Evolutionary conservation across 2,797 vertebrate genomes (phyloP).

Genomic region (Microchirus variegatus): DNA sequence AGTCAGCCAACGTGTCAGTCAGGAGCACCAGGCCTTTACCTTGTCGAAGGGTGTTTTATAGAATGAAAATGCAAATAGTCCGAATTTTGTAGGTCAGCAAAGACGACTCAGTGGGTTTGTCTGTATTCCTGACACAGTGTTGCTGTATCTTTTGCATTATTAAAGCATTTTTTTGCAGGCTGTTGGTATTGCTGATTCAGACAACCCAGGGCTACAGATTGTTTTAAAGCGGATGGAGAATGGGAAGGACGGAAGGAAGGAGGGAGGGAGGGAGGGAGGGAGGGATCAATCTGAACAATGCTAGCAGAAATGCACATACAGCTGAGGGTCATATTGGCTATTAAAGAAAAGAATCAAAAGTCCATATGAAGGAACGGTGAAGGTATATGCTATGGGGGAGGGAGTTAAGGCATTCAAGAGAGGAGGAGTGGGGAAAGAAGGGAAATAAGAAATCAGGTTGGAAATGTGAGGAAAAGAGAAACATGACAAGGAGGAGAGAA

Average conservation of each 20-base stretch:
- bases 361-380: not conserved
- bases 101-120: not conserved
- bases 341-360: not conserved
- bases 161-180: constrained; percentile 29
- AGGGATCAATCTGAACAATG: not conserved
- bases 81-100: not conserved
- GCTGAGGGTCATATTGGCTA: not conserved
- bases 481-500: not conserved
- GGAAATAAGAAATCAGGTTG: too few relatives aligned
- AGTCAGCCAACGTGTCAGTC: not conserved
- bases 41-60: constrained; percentile 12
- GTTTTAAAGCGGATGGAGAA: constrained; percentile 22
- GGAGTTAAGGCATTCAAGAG: not conserved
- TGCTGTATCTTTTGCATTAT: constrained; percentile 36
- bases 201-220: constrained; percentile 1
- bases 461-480: not conserved
- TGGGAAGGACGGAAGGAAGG: not conserved
- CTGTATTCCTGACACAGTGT: constrained; percentile 11
- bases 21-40: not conserved
- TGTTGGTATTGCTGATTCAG: constrained; percentile 29
- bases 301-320: constrained; percentile 3
- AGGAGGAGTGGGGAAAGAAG: too few relatives aligned
- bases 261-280: not conserved
- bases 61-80: constrained; percentile 17
- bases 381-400: not conserved